A percentile compares a stretch with the other conserved stretches of the same genome.
phyloP scores from a whole-genome alignment of 2,888 invertebrate genomes.

The Metacarcinus magister region DNA sequence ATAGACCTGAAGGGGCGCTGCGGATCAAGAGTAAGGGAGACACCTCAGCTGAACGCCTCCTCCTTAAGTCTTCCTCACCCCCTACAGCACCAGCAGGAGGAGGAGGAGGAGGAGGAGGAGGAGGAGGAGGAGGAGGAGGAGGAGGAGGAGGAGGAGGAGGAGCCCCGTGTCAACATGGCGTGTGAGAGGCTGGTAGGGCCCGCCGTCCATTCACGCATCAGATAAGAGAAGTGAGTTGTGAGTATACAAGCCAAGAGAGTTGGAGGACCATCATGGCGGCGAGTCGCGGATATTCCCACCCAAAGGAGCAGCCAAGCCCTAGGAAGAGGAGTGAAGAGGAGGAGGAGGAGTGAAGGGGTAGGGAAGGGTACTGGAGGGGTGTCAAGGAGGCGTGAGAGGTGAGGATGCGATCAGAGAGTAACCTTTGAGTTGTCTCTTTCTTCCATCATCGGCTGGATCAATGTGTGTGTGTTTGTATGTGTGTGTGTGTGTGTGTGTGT shows the following conservation, averaged over 20 bases:
- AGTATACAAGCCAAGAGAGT: constrained; percentile 68
- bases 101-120: neutral
- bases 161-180: constrained; percentile 67
- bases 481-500: too few species aligned
- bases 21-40: too few species aligned
- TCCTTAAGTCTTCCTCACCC: too few species aligned
- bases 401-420: neutral
- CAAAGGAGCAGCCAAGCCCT: constrained; percentile 66
- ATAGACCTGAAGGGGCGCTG: too few species aligned
- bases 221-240: constrained; percentile 74
- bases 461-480: too few species aligned
- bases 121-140: neutral
- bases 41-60: too few species aligned
- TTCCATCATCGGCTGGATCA: neutral
- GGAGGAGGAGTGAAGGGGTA: neutral
- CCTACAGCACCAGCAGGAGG: too few species aligned
- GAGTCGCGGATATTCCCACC: constrained; percentile 38
- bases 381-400: neutral
- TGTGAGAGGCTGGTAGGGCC: constrained; percentile 56
- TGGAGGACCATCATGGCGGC: constrained; percentile 70
- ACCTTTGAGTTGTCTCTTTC: neutral
- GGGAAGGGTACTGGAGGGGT: neutral
- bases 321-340: constrained; percentile 52
- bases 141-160: constrained; percentile 45
- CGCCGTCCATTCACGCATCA: constrained; percentile 71